Evolutionary conservation across 2,888 invertebrate genomes (phyloP), one percentile per base, ranked within the genome.

Genomic region (Conchocele bisecta): DNA sequence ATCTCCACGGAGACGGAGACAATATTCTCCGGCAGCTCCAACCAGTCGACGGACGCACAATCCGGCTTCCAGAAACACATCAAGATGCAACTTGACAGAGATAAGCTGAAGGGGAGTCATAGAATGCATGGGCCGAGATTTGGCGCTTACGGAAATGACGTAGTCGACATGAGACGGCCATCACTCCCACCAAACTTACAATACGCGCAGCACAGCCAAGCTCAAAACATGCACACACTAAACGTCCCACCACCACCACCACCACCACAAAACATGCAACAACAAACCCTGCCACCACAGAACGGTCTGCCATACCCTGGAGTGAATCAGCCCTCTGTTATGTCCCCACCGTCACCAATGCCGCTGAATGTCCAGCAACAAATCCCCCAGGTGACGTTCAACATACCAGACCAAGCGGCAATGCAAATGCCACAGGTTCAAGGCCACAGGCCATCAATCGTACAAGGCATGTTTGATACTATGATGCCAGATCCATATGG

Each of bases 1-100:
- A 61, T 75, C 26, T 75, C 75, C 1, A 75, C 75, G 3, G 75
- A 75, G 44, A 68, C 75, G n/a, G 75, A 75, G 46, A 75, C 75
- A 3, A 65, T 75, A 7, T 75, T 75, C 29, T 72, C 71, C 26
- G 71, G 71, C 39, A 75, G 75, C 29, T 70, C 70, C 53, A 53
- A 59, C 20, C 75, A 75, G 7, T 75, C 75, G 5, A 56, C 71
- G 15, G 75, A 75, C n/a, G 28, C 70, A 24, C 9, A 46, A n/a
- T 53, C 68, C 24, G 51, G 54, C 11, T 37, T 75, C 13, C 50
- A 68, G 22, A 75, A 75, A 37, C 75, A 75, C 20, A 75, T 75
- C 7, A 64, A 71, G 24, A 58, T 61, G 3, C 75, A 75, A 33
- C 37, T 75, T 15, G 75, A 75, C 29, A 64, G 28, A 29, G 75